Base-by-base conservation (phyloP, 2,113 vertebrate species). In the Seriola dumerili region DNA sequence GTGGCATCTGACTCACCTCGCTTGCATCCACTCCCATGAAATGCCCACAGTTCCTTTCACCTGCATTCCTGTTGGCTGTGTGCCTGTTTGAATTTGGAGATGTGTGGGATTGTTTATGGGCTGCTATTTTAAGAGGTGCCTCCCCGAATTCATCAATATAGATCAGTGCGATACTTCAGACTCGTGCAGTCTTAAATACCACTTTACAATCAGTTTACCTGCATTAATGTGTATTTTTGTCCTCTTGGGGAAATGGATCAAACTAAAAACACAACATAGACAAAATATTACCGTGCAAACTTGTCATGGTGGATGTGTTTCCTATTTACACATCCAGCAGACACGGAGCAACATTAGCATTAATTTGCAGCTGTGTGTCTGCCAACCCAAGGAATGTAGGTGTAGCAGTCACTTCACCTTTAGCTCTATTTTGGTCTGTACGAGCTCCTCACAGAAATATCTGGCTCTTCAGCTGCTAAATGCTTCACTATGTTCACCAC, bases 81-180 rank as follows among this genome's bases (percentile, higher is more conserved):
- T 85, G 80, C 80, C 85, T 71, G 78, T 78, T 79, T 54, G 63
- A 79, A 81, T 85, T 76, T 81, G 70, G 58, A 65, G 76, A 72
- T 69, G 54, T 68, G 68, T 71, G 58, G 77, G 42, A 40, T 65
- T 66, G 68, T 84, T 84, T 70, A 72, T 55, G 13, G 48, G 25
- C 25, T 46, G 72, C 58, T 91, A 50, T 88, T 84, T 75, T 64
- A 71, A 54, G 78, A 64, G 11, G 46, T 55, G 78, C 44, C 67
- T 67, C 29, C 12, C 72, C 62, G 40, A 78, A 81, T 87, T 63
- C 25, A 48, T 84, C 80, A 78, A 66, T 54, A 57, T 36, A 17
- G 72, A 77, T 71, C 55, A 59, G 64, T 54, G 63, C 0, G 0
- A 34, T 17, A 29, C 63, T 63, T 76, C 23, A 32, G 19, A 50